phyloP scores from a whole-genome alignment of 2,113 vertebrate genomes.

The Notothenia rossii region DNA sequence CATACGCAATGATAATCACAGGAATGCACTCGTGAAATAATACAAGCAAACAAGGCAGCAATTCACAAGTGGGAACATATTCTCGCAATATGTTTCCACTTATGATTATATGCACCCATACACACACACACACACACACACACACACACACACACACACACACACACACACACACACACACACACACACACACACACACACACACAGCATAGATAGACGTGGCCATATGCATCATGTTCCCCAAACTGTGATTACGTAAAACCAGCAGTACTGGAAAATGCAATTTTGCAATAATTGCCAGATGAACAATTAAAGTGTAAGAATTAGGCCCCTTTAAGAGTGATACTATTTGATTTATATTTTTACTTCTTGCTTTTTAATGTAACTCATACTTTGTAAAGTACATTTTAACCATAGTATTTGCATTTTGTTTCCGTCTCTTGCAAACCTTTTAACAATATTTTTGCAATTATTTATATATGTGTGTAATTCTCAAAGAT shows the following conservation, averaged over 20 bases:
- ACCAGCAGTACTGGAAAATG: background rate
- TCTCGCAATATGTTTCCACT: background rate
- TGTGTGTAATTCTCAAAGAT: background rate
- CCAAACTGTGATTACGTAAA: background rate
- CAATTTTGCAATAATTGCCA: background rate
- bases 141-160: no score
- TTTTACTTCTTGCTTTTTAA: background rate
- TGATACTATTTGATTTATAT: background rate
- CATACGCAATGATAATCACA: conserved; percentile 39
- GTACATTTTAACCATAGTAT: background rate
- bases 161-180: no score
- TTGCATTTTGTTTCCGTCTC: background rate
- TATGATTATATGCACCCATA: no score
- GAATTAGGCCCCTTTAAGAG: background rate
- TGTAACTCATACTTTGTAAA: no score
- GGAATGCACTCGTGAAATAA: conserved; percentile 27
- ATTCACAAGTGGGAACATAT: conserved; percentile 28
- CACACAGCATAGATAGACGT: conserved; percentile 27
- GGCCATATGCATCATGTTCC: conserved; percentile 37
- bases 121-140: background rate
- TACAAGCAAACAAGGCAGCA: conserved; percentile 29
- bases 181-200: no score
- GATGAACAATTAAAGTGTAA: background rate
- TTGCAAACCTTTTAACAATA: background rate
- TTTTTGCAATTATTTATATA: background rate